Percentiles rank a stretch among this genome's conserved stretches.
Conservation (phyloP, 2,797 vertebrate genomes). For the Nyctibius grandis region DNA sequence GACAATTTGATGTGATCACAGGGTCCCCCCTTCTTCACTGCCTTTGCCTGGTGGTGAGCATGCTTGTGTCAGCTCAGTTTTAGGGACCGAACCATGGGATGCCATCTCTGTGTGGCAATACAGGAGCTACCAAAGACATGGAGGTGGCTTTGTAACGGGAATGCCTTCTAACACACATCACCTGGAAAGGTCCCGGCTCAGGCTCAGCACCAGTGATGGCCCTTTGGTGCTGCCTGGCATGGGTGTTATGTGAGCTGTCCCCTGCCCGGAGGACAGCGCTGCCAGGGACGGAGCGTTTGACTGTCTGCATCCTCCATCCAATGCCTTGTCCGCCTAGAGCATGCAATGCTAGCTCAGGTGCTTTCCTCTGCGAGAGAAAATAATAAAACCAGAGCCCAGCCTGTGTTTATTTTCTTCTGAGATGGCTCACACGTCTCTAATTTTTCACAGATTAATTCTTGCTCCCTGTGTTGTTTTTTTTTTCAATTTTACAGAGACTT, state of each 20-base stretch:
- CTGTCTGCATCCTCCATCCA: neutral
- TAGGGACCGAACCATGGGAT: neutral
- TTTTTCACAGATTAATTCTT: constrained; percentile 10
- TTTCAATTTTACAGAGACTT: neutral
- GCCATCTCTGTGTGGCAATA: neutral
- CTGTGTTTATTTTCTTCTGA: neutral
- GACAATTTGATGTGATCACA: neutral
- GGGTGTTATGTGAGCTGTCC: neutral
- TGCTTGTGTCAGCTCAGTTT: neutral
- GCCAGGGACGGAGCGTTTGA: neutral
- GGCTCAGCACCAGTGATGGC: neutral
- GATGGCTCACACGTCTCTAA: neutral
- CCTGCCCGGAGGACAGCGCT: neutral
- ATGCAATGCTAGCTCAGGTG: accelerated
- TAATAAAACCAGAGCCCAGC: neutral
- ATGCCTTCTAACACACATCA: neutral
- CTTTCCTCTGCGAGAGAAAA: neutral
- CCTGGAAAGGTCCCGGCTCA: neutral
- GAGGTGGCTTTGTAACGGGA: neutral
- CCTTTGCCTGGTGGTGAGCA: neutral
- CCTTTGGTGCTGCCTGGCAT: neutral
- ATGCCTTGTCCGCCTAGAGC: neutral
- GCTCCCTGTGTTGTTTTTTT: neutral
- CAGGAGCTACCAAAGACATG: neutral
- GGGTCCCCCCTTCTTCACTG: neutral